Conservation (phyloP, 1,140 invertebrate species). For the Phortica variegata region DNA sequence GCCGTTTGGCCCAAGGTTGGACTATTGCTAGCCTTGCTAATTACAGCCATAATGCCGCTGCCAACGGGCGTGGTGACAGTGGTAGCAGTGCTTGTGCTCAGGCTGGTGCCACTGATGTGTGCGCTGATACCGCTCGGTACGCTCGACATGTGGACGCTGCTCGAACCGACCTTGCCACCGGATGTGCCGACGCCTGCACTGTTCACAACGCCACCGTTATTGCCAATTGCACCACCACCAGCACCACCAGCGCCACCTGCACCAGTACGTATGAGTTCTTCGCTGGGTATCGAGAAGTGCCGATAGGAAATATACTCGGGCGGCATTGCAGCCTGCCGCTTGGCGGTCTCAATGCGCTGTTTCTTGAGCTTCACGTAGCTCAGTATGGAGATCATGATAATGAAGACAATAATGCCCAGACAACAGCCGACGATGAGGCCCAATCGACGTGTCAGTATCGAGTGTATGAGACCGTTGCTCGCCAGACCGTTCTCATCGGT, state of each 20-base stretch:
- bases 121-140: conserved; percentile 51
- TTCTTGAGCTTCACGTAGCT: conserved; percentile 85
- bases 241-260: conserved; percentile 17
- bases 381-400: conserved; percentile 77
- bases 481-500: conserved; percentile 66
- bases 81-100: conserved; percentile 43
- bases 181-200: conserved; percentile 1
- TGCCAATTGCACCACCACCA: conserved; percentile 6
- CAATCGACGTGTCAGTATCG: conserved; percentile 73
- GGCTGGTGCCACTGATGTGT: conserved; percentile 52
- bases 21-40: conserved; percentile 29
- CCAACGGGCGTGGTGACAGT: conserved; percentile 48
- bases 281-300: conserved; percentile 64
- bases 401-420: conserved; percentile 81
- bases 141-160: conserved; percentile 33
- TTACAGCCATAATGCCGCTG: conserved; percentile 12
- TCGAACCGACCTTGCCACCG: not conserved
- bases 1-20: conserved; percentile 31
- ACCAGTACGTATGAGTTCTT: conserved; percentile 40
- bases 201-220: not conserved
- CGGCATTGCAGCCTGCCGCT: conserved; percentile 63
- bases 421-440: conserved; percentile 82
- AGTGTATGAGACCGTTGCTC: conserved; percentile 65
- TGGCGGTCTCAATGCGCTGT: conserved; percentile 68
- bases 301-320: conserved; percentile 75